These are phyloP conservation scores for Oryzias dopingdopingensis DNA, from an alignment of 2,797 vertebrate genomes.

Conservation along the genomic window DNA sequence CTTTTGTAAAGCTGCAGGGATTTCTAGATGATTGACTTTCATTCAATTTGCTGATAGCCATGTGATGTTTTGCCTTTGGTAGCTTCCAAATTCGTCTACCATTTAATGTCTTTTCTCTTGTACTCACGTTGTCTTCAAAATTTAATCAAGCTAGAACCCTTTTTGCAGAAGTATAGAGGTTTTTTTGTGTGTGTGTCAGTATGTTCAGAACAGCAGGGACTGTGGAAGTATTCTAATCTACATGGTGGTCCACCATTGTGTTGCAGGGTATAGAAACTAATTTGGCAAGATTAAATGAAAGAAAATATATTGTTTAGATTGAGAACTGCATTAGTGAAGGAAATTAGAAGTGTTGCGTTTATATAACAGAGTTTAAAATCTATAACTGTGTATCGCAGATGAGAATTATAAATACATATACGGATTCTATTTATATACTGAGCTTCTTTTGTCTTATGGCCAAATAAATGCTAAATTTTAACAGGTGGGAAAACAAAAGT, in stretches of 20 bases:
- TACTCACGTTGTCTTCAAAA: conserved; percentile 33
- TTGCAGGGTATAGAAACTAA: conserved; percentile 55
- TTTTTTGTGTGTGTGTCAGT: conserved; percentile 36
- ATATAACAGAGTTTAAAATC: conserved; percentile 61
- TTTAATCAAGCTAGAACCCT: conserved; percentile 24
- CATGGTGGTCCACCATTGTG: conserved; percentile 39
- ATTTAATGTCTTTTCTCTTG: conserved; percentile 17
- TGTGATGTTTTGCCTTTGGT: conserved; percentile 29
- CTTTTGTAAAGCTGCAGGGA: conserved; percentile 8
- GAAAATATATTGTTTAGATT: conserved; percentile 20
- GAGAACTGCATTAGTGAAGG: conserved; percentile 19
- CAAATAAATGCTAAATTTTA: conserved; percentile 55
- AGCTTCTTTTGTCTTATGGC: conserved; percentile 47
- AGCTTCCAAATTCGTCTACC: conserved; percentile 20
- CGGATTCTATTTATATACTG: conserved; percentile 79
- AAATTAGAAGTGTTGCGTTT: conserved; percentile 65
- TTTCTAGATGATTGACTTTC: conserved; percentile 10
- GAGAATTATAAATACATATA: conserved; percentile 56
- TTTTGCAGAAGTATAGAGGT: neutral
- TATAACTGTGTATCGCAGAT: conserved; percentile 64
- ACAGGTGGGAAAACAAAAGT: conserved; percentile 64
- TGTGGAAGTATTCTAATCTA: conserved; percentile 53
- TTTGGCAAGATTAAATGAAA: conserved; percentile 27
- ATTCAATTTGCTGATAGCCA: conserved; percentile 12
- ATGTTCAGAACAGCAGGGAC: conserved; percentile 65